phyloP scores from a whole-genome alignment of 2,113 vertebrate genomes.

The Rhynchopsitta pachyrhyncha region DNA sequence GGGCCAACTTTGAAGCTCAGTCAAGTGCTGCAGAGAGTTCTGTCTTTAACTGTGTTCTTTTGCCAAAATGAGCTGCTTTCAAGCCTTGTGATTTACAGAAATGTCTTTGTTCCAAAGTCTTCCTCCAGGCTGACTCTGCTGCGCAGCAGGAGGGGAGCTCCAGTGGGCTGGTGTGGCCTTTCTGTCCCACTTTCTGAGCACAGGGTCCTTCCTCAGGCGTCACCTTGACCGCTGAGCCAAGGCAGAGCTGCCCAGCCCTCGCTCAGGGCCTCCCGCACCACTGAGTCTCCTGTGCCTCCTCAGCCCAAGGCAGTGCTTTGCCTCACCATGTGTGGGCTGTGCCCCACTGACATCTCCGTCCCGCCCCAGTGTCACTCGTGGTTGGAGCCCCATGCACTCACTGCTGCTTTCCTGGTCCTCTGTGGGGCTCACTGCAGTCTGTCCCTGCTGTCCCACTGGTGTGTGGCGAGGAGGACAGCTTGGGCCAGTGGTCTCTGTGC shows the following conservation, averaged over 20 bases:
- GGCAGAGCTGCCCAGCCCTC: neutral
- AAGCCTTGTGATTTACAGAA: neutral
- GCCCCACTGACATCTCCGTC: fast-evolving
- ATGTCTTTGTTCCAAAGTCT: neutral
- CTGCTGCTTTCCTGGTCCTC: fast-evolving
- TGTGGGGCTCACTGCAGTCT: fast-evolving
- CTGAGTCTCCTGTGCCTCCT: neutral
- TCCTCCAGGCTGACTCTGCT: neutral
- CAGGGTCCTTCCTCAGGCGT: fast-evolving
- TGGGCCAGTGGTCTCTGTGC: neutral
- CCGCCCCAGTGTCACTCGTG: fast-evolving
- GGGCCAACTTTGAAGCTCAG: neutral
- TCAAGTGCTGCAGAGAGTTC: neutral
- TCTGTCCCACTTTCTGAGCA: fast-evolving
- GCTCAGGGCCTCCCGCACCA: fast-evolving
- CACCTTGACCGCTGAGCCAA: neutral
- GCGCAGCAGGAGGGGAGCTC: neutral
- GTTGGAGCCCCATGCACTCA: fast-evolving
- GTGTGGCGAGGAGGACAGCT: neutral
- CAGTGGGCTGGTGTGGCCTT: fast-evolving
- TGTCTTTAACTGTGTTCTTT: neutral
- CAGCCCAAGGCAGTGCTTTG: neutral
- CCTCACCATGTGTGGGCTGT: fast-evolving
- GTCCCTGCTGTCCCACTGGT: fast-evolving
- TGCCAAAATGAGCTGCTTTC: neutral